Evolutionary conservation across 2,113 vertebrate genomes (phyloP).

Genomic region (Hyla sarda): DNA sequence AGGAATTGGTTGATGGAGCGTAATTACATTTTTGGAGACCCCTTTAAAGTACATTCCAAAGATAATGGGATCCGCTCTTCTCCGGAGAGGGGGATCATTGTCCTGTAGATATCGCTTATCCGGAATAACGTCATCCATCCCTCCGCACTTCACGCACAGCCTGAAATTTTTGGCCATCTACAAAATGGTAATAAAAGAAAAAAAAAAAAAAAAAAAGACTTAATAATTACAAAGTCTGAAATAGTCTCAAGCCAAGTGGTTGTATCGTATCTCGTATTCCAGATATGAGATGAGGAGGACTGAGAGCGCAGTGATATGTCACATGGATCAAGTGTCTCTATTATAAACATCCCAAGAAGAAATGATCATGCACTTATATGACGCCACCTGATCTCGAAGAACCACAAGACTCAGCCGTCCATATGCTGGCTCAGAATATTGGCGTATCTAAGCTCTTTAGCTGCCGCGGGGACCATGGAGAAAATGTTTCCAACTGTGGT

Average conservation of each 20-base stretch:
- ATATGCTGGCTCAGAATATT: no score
- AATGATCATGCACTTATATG: not conserved
- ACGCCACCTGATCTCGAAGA: not conserved
- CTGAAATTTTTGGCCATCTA: not conserved
- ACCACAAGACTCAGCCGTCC: not conserved
- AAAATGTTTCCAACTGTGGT: no score
- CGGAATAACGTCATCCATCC: not conserved
- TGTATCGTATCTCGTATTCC: not conserved
- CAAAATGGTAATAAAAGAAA: not conserved
- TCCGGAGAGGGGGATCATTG: conserved; percentile 19
- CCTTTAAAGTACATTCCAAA: conserved; percentile 39
- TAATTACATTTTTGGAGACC: conserved; percentile 39
- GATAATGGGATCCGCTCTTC: conserved; percentile 20
- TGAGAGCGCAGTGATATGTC: not conserved
- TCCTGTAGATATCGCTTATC: conserved; percentile 23
- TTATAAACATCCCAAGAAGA: not conserved
- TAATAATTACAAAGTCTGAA: not conserved
- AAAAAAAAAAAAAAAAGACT: not conserved
- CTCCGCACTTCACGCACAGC: not conserved
- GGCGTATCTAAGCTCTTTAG: no score
- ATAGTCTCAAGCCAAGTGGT: not conserved
- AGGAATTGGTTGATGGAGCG: not conserved
- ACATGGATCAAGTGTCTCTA: not conserved
- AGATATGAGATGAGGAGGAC: not conserved
- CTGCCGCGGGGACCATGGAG: no score